phyloP scores from a whole-genome alignment of 2,888 invertebrate genomes.

The Dioctria rufipes region DNA sequence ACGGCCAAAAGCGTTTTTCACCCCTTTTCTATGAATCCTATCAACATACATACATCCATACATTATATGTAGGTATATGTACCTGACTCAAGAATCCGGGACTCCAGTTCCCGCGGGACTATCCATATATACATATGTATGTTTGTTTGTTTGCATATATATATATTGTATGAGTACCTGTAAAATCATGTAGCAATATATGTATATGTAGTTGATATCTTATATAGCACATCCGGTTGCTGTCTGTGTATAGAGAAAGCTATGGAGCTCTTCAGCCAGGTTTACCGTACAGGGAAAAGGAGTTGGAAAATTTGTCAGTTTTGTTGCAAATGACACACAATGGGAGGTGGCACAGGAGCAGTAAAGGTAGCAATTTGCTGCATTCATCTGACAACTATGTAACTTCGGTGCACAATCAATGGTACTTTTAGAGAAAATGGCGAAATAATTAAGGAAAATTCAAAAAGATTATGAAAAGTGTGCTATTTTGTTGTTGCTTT shows the following conservation, averaged over 20 bases:
- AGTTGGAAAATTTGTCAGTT: slow-evolving; percentile 50
- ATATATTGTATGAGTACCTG: too few relatives aligned
- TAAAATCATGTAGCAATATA: too few relatives aligned
- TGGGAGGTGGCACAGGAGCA: slow-evolving; percentile 37
- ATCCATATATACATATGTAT: not conserved
- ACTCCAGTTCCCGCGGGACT: not conserved
- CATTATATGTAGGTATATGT: slow-evolving; percentile 2
- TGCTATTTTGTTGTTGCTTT: not conserved
- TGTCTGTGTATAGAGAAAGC: slow-evolving; percentile 31
- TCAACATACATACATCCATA: not conserved
- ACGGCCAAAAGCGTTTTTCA: slow-evolving; percentile 49
- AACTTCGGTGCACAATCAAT: slow-evolving; percentile 45
- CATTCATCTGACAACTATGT: slow-evolving; percentile 37
- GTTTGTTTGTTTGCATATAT: not conserved
- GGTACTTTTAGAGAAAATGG: slow-evolving; percentile 38
- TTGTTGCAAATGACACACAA: slow-evolving; percentile 50
- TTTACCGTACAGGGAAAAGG: slow-evolving; percentile 46
- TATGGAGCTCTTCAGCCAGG: not conserved
- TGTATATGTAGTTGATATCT: not conserved
- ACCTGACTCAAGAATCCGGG: not conserved
- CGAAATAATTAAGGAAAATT: slow-evolving; percentile 49
- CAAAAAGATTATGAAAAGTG: slow-evolving; percentile 37
- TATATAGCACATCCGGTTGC: slow-evolving; percentile 39
- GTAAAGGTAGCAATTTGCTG: slow-evolving; percentile 51
- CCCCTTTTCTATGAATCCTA: slow-evolving; percentile 23